Evolutionary conservation across 2,113 vertebrate species (phyloP), one percentile per base, ranked within the genome.

Genomic region (Nycticorax nycticorax): DNA sequence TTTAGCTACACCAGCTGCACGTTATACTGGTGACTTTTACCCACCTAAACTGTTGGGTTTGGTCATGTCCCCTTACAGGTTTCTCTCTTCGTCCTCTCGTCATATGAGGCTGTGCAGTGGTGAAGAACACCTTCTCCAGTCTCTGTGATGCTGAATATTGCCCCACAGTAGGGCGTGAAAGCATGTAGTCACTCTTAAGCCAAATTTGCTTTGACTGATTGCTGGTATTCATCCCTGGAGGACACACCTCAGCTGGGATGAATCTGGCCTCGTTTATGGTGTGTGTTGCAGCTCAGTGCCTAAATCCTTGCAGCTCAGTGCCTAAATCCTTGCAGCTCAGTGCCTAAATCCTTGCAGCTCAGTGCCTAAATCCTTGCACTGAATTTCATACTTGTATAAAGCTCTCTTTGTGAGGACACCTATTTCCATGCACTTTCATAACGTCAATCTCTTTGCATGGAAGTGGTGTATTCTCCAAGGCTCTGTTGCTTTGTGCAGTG

Each of bases 71-170:
- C 13, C 23, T 69, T 41, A 7, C 0, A 59, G n/a, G 19, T 43
- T 82, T 82, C n/a, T 16, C 43, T 78, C 35, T 41, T 35, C 1
- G 1, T 57, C 27, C 3, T 57, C 3, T 57, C 21, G 35, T 55
- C 0, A 0, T 48, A 0, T 4, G 16, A 63, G 45, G 37, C 52
- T 52, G 9, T 14, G 37, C 2, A 1, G 14, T 48, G 66, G 9
- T 71, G 41, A 67, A 53, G 33, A 71, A 3, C 30, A 78, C 9
- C 30, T 89, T n/a, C 23, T 30, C 16, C 14, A 2, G 27, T 26
- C 48, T 33, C 41, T 32, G 27, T 75, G 67, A 6, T 35, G 27
- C 30, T 45, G 6, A 17, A 17, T 23, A 3, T 16, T 45, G 23
- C 48, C 16, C 35, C 27, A 19, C 15, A 59, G 71, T 11, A 56